Evolutionary conservation across 2,888 invertebrate genomes (phyloP).

Genomic region (Argynnis bischoffii): DNA sequence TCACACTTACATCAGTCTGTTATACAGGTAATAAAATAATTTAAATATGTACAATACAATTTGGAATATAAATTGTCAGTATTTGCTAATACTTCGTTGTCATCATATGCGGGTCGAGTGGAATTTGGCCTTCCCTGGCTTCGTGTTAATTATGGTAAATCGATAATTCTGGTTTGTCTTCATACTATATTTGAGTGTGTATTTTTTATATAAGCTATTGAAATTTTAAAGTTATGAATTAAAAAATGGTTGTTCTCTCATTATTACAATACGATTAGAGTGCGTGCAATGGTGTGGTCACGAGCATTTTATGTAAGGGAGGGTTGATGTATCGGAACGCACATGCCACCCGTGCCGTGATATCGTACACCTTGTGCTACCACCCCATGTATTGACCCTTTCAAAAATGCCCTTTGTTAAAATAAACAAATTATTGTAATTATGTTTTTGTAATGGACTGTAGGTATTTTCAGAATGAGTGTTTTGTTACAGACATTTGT

Average conservation of each 20-base stretch:
- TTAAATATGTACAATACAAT: constrained; percentile 27
- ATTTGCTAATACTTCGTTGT: constrained; percentile 4
- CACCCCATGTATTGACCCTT: constrained; percentile 70
- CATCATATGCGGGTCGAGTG: constrained; percentile 59
- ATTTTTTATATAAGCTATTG: constrained; percentile 34
- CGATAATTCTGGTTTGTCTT: constrained; percentile 45
- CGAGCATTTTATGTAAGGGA: constrained; percentile 52
- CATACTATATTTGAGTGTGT: constrained; percentile 40
- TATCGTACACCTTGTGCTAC: constrained; percentile 80
- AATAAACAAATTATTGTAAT: constrained; percentile 46
- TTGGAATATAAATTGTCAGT: constrained; percentile 4
- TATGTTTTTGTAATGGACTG: constrained; percentile 33
- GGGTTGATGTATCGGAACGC: constrained; percentile 73
- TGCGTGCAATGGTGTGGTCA: constrained; percentile 55
- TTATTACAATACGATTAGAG: constrained; percentile 59
- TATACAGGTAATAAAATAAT: constrained; percentile 86
- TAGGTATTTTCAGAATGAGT: constrained; percentile 12
- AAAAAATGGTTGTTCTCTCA: constrained; percentile 8
- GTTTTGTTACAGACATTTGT: no score
- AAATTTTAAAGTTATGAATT: not conserved
- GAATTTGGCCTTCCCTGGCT: constrained; percentile 48
- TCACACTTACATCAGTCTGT: constrained; percentile 89
- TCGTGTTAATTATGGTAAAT: constrained; percentile 58
- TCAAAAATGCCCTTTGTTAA: constrained; percentile 48
- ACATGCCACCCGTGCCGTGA: constrained; percentile 73